Conservation (phyloP, 2,888 invertebrate genomes). For the Automeris io region DNA sequence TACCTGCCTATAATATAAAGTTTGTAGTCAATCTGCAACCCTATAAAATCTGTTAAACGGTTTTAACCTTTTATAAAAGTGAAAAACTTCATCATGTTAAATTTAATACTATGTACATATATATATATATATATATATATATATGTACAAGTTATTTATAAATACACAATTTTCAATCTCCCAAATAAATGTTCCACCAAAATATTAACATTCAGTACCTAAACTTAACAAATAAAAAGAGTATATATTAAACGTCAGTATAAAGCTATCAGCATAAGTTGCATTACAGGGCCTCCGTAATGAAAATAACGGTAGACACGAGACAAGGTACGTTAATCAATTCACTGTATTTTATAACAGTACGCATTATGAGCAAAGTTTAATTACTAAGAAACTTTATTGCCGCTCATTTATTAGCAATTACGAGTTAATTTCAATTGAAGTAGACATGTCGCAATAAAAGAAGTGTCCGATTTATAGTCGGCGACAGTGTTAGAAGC, state of each 20-base stretch:
- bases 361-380: slow-evolving; percentile 18
- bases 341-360: slow-evolving; percentile 5
- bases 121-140: too few relatives aligned
- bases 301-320: neutral
- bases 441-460: slow-evolving; percentile 49
- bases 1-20: too few relatives aligned
- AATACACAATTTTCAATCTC: too few relatives aligned
- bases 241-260: neutral
- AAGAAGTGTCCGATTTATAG: slow-evolving; percentile 57
- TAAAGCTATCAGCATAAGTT: neutral
- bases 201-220: too few relatives aligned
- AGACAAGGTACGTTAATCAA: neutral
- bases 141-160: too few relatives aligned
- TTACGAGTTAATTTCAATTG: slow-evolving; percentile 55
- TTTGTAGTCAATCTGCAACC: too few relatives aligned
- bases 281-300: neutral
- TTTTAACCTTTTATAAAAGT: too few relatives aligned
- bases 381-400: slow-evolving; percentile 18
- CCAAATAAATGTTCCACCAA: too few relatives aligned
- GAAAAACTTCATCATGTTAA: too few relatives aligned
- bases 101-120: too few relatives aligned
- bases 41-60: too few relatives aligned
- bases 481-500: slow-evolving; percentile 46
- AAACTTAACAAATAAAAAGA: too few relatives aligned
- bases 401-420: slow-evolving; percentile 43